phyloP scores from a whole-genome alignment of 2,113 vertebrate genomes.

The Vulpes vulpes region DNA sequence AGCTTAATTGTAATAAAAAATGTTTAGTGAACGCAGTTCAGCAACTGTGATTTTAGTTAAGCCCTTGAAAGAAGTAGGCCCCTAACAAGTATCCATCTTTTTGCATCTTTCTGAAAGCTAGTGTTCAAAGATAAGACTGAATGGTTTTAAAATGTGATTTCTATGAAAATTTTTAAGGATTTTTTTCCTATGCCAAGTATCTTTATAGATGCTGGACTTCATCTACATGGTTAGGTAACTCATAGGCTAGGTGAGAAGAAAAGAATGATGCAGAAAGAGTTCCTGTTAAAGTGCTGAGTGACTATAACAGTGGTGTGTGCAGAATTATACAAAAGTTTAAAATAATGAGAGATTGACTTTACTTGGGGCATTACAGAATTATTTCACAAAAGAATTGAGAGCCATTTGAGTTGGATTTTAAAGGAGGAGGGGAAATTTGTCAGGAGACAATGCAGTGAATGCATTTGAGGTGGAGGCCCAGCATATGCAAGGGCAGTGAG shows the following conservation, averaged over 20 bases:
- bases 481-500: neutral
- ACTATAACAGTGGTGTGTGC: neutral
- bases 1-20: conserved; percentile 5
- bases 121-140: neutral
- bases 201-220: fast-evolving
- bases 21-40: neutral
- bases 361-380: neutral
- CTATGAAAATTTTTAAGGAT: neutral
- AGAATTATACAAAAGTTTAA: neutral
- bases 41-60: conserved; percentile 8
- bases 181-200: neutral
- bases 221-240: neutral
- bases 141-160: neutral
- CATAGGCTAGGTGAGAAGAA: neutral
- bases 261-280: neutral
- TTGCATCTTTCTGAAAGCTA: neutral
- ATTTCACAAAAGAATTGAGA: neutral
- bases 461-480: neutral
- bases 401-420: neutral
- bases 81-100: neutral
- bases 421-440: neutral
- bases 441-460: neutral
- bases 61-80: neutral
- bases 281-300: neutral
- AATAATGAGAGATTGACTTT: neutral